Base-by-base conservation (phyloP, 2,113 vertebrate genomes). In the Arothron firmamentum region DNA sequence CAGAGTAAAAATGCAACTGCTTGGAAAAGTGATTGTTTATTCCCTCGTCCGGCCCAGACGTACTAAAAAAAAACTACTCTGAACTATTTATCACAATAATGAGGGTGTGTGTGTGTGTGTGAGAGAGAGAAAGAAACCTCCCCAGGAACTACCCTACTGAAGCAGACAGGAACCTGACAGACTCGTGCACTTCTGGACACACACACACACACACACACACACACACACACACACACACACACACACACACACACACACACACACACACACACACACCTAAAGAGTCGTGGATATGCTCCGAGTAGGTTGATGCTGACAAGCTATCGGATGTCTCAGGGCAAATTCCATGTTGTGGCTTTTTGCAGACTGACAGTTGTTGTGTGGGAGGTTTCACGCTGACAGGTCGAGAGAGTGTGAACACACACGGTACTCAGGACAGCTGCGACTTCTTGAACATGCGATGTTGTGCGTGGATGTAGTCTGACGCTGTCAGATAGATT, bases 291-390 rank as follows among this genome's bases (percentile, higher is more conserved):
- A 18, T 46, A 11, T 52, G 10, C 60, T 41, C 38, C 43, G 42
- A 56, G 55, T 21, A 52, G 52, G 38, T 28, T 3, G 17, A 31
- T 21, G 58, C 43, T 72, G 67, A 54, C 17, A 38, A 53, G 52
- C 70, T 67, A 78, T 76, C 69, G 21, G 63, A 73, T 80, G 66
- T 65, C 70, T 62, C 53, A 60, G 49, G 70, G 67, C 69, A 87
- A 79, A 81, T 80, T 81, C 78, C 74, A 59, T 59, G 46, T 51
- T 59, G 61, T 65, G 69, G 72, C 62, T 71, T 62, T 59, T 25
- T 77, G 11, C 52, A 62, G 43, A 62, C 64, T 46, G 56, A 51
- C 41, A 54, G 43, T 43, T 19, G 21, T 4, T 41, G 62, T 45
- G 62, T 64, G 5, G 61, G 58, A 54, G 64, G 34, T 18, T 52